Evolutionary conservation across 2,888 invertebrate genomes (phyloP), one percentile per base, ranked within the genome.

Genomic region (Boloria selene): DNA sequence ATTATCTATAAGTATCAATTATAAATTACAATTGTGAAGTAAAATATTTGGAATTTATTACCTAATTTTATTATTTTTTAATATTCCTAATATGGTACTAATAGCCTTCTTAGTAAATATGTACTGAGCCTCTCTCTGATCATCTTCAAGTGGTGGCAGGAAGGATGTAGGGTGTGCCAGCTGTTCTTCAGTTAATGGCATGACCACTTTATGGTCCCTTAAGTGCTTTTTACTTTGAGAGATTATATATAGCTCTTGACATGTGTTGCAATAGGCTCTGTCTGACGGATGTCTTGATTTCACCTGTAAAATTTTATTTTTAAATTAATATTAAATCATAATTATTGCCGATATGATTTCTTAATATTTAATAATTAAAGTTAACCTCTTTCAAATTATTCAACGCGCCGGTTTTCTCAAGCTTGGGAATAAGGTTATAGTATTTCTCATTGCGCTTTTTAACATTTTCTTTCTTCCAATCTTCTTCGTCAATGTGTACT

Each of bases 71-170:
- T 95, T 92, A 69, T 93, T 87, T 38, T 86, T 81, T 26, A 96
- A 87, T 73, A 95, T 94, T 18, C 93, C 90, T 13, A 94, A 79
- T 16, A 97, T 93, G 70, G 95, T 94, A 13, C 91, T 77, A 4
- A 95, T 92, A 31, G 96, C 93, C 70, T 94, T 93, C 70, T 94
- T 92, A 2, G 96, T 94, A 84, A 98, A 98, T 74, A 97, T 94
- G 83, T 96, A 98, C 83, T 98, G 98, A 0, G 98, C 98, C 86
- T 97, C 97, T 26, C 94, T 95, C 73, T 96, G 95, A 59, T 96
- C 94, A 85, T 96, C 94, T 54, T 95, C 94, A 14, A 96, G 79
- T 0, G 97, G 94, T 38, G 93, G 92, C 13, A 98, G 82, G 77
- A 97, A 93, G 64, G 93, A 91, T 0, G 96, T 94, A 0, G 97